Percentiles rank a stretch among this genome's conserved stretches.
Evolutionary conservation across 1,140 invertebrate species (phyloP).

Genomic region (Magallana ariakensis): DNA sequence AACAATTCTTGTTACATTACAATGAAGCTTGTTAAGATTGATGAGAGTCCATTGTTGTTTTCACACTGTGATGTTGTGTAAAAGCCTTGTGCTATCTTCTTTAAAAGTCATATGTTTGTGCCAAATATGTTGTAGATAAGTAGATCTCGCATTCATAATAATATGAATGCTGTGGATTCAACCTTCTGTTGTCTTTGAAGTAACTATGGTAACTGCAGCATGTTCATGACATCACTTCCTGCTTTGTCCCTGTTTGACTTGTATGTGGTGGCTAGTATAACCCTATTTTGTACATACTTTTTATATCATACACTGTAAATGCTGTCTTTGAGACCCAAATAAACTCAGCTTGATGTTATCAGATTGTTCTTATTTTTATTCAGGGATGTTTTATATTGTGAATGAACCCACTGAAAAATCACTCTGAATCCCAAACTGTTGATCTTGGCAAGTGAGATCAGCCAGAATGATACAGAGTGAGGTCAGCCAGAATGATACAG

Average conservation of each 20-base stretch:
- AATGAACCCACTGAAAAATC: no score
- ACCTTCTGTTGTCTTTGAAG: not conserved
- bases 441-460: no score
- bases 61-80: conserved; percentile 30
- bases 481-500: no score
- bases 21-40: conserved; percentile 7
- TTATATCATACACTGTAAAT: conserved; percentile 34
- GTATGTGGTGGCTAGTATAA: conserved; percentile 32
- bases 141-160: conserved; percentile 15
- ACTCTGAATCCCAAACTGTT: no score
- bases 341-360: conserved; percentile 27
- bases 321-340: conserved; percentile 30
- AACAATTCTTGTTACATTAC: not conserved
- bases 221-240: conserved; percentile 1
- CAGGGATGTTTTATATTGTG: no score
- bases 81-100: not conserved
- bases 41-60: conserved; percentile 1
- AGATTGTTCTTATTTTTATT: not conserved
- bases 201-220: not conserved
- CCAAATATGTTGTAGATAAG: conserved; percentile 31
- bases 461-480: no score
- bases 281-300: conserved; percentile 24
- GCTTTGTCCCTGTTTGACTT: conserved; percentile 1
- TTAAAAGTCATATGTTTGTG: conserved; percentile 33
- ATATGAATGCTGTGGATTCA: not conserved